Percentiles rank a stretch among this genome's conserved stretches.
These are phyloP conservation scores for Boulengeromyrus knoepffleri DNA, from an alignment of 2,113 vertebrate species.

Conservation along the genomic window DNA sequence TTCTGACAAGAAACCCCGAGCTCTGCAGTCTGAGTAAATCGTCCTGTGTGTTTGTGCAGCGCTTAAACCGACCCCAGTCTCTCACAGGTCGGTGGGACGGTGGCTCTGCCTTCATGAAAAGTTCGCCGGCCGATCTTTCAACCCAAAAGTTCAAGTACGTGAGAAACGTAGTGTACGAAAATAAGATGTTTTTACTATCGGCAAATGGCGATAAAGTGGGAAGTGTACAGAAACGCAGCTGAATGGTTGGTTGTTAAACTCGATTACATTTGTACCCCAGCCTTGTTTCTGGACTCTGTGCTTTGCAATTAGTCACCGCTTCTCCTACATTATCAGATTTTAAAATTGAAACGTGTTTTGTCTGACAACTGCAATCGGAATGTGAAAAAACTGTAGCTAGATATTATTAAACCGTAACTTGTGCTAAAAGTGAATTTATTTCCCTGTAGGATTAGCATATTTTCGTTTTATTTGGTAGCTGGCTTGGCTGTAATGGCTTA, in stretches of 20 bases:
- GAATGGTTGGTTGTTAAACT: not conserved
- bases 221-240: not conserved
- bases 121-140: not conserved
- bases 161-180: not conserved
- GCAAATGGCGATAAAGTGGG: not conserved
- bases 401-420: not conserved
- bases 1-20: not conserved
- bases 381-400: not conserved
- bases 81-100: not conserved
- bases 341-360: not conserved
- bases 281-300: not conserved
- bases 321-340: not conserved
- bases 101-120: not conserved
- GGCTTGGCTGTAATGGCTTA: not conserved
- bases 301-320: not conserved
- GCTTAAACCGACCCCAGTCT: not conserved
- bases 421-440: not conserved
- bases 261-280: not conserved
- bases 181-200: not conserved
- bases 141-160: not conserved
- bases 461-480: not conserved
- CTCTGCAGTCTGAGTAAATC: not conserved
- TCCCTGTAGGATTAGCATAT: not conserved
- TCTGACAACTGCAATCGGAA: not conserved
- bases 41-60: not conserved